Evolutionary conservation across 2,888 invertebrate species (phyloP), one percentile per base, ranked within the genome.

Genomic region (Parapristionchus giblindavisi): DNA sequence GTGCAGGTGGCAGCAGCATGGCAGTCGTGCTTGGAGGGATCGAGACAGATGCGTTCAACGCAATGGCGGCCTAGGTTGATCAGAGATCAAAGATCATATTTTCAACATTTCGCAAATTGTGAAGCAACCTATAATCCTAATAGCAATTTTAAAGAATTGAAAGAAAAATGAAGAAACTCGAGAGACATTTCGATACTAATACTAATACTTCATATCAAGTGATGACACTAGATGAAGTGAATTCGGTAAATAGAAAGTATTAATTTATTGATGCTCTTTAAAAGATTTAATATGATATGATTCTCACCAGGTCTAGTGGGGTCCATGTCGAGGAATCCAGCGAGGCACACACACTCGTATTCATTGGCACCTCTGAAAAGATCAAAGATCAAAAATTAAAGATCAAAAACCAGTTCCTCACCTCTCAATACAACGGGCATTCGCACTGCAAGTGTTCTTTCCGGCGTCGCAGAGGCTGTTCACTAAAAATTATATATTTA

Each of bases 1-100:
- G 80, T 78, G 78, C 87, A 87, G 60, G 82, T 81, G 11, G 87
- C 87, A 17, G 83, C 83, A 8, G 81, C 76, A 75, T 85, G 83
- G 75, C 87, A 87, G 75, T 84, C 83, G 80, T 86, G 82, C 66
- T 82, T 82, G 5, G 79, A 76, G 34, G 81, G 79, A 63, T 85
- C 85, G 36, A 80, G 73, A 65, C 85, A 85, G 34, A 83, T 80
- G 24, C 79, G 78, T 65, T 82, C 83, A 8, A 83, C 75, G 54
- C 83, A 83, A n/a, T 61, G 56, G 17, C 79, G 74, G 27, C 78
- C 78, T 77, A 40, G 34, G 75, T 56, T n/a, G 21, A 24, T 8
- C 61, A 61, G n/a, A n/a, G n/a, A n/a, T n/a, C n/a, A n/a, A n/a
- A n/a, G n/a, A n/a, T n/a, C n/a, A n/a, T n/a, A n/a, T n/a, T n/a